phyloP scores from a whole-genome alignment of 2,797 vertebrate genomes.

The Scleropages formosus region DNA sequence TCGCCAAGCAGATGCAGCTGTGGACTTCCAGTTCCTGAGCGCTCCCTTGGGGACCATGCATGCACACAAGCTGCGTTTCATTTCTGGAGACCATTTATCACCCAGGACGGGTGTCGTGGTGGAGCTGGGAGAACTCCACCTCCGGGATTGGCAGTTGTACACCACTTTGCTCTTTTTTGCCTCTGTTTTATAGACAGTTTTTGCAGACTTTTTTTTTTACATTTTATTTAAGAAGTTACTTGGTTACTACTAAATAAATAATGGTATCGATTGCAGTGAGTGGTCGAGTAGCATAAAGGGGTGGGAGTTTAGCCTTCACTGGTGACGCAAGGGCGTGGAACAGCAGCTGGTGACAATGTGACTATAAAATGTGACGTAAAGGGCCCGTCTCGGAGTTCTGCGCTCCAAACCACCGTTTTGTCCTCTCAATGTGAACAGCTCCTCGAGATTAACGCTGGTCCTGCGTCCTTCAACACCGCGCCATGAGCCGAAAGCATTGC shows the following conservation, averaged over 20 bases:
- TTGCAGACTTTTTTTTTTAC: too few species aligned
- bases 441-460: too few species aligned
- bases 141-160: not conserved
- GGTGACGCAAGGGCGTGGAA: not conserved
- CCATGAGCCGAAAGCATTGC: too few species aligned
- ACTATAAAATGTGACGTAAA: not conserved
- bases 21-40: constrained; percentile 85
- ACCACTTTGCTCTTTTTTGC: not conserved
- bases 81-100: constrained; percentile 11
- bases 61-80: constrained; percentile 47
- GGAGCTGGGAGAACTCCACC: not conserved
- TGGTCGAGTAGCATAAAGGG: not conserved
- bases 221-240: not conserved
- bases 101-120: not conserved
- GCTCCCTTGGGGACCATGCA: not conserved
- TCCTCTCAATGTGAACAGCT: too few species aligned
- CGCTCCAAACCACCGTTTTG: too few species aligned
- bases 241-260: not conserved
- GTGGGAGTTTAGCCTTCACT: not conserved
- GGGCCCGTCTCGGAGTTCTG: too few species aligned
- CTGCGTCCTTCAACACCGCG: not conserved
- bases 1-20: constrained; percentile 85
- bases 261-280: not conserved
- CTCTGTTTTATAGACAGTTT: not conserved
- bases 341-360: not conserved